Percentiles rank a stretch among this genome's conserved stretches.
Conservation (phyloP, 2,888 invertebrate genomes). For the Aphrophora alni region DNA sequence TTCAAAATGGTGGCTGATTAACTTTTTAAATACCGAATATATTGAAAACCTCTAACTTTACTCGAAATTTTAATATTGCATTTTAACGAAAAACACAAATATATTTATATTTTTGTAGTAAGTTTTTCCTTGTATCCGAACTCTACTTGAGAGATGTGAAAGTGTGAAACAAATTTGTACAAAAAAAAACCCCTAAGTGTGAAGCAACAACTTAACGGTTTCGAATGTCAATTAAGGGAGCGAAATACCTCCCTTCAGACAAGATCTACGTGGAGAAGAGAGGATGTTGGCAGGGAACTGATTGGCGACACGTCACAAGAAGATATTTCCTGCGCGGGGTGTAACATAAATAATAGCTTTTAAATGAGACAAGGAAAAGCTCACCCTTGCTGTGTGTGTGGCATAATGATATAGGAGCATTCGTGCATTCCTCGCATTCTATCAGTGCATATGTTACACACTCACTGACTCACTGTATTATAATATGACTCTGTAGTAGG, state of each 20-base stretch:
- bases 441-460: neutral
- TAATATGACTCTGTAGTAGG: no score
- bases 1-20: no score
- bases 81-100: no score
- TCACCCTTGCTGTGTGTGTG: neutral
- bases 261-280: neutral
- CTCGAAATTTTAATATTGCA: no score
- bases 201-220: neutral
- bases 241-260: neutral
- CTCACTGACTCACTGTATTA: neutral
- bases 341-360: conserved; percentile 1
- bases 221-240: neutral
- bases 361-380: conserved; percentile 3
- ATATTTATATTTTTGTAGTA: no score
- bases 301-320: neutral
- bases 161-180: conserved; percentile 2
- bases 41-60: no score
- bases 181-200: neutral
- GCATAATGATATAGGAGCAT: neutral
- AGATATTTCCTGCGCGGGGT: no score
- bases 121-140: no score
- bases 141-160: neutral
- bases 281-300: neutral
- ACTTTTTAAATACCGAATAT: no score
- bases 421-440: neutral